Conservation (phyloP, 2,797 vertebrate genomes). For the Meda fulgida region DNA sequence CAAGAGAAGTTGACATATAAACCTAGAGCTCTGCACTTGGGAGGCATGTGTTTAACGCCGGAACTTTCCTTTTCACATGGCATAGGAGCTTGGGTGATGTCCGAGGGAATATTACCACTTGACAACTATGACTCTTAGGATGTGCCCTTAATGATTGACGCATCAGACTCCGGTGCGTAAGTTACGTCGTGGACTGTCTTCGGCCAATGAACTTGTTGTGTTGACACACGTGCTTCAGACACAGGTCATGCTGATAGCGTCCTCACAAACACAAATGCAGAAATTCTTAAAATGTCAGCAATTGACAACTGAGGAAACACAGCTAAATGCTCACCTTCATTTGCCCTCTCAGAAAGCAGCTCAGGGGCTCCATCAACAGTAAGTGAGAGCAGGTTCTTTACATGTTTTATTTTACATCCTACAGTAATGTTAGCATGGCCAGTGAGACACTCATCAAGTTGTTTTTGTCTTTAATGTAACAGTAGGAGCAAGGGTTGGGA, state of each 20-base stretch:
- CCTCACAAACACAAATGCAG: too few relatives aligned
- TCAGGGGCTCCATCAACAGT: slow-evolving; percentile 25
- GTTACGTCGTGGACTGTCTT: not conserved
- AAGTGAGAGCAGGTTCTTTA: slow-evolving; percentile 52
- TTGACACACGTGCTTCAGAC: not conserved
- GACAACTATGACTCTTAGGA: not conserved
- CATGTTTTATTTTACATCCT: not conserved
- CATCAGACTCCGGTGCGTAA: not conserved
- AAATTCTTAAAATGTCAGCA: slow-evolving; percentile 33
- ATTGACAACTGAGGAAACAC: not conserved
- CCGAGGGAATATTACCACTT: not conserved
- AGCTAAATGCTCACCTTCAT: slow-evolving; percentile 7
- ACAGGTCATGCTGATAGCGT: not conserved
- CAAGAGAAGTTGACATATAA: too few relatives aligned
- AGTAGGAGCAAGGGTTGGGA: slow-evolving; percentile 13
- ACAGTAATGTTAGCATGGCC: not conserved
- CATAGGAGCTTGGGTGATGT: not conserved
- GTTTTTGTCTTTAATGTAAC: slow-evolving; percentile 44
- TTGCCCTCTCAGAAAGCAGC: not conserved
- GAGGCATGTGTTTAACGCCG: too few relatives aligned
- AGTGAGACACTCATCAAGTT: slow-evolving; percentile 44
- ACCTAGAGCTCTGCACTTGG: too few relatives aligned
- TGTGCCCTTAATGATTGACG: not conserved
- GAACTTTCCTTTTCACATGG: not conserved
- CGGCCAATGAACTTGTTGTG: too few relatives aligned